Evolutionary conservation across 2,113 vertebrate species (phyloP), one percentile per base, ranked within the genome.

Genomic region (Brachyistius frenatus): DNA sequence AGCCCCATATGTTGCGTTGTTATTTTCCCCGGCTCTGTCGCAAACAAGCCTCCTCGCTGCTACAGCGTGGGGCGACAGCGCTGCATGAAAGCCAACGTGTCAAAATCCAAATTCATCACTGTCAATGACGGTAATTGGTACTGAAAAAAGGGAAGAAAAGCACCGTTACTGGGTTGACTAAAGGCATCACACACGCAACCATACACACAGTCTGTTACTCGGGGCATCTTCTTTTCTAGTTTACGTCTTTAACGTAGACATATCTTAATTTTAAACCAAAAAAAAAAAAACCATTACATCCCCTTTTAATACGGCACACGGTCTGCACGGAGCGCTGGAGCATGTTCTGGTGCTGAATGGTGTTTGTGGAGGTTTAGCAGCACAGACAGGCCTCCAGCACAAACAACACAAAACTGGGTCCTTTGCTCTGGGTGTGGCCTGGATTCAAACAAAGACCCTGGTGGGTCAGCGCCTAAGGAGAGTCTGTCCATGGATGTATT

Each of bases 91-190:
- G 86, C 89, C 74, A 76, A 84, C 64, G 36, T 86, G 89, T 91
- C 88, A 86, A 86, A 92, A 86, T 91, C 88, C 33, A 74, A 90
- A 92, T 90, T 69, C 88, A 89, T 93, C 91, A 91, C 88, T 78
- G 87, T 91, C 90, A 82, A 2, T 44, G 76, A 41, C 5, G 69
- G 71, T 91, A 86, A 90, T 83, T 88, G 79, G 82, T 76, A 23
- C 65, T 80, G 73, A 80, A 82, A 88, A 23, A 72, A 75, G 56
- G 46, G 63, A 81, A 71, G 52, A 71, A 69, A 80, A 66, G 47
- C 57, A 37, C 5, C 68, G 78, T 39, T 69, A 62, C 57, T 52
- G 56, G 57, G 44, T 58, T 72, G 81, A 86, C 81, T 75, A 86
- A 83, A 78, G 64, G 54, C 71, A 61, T 84, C 69, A 35, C 76